Percentiles rank a stretch among this genome's conserved stretches.
Conservation (phyloP, 1,140 invertebrate genomes). For the Tetramorium parvispinum region DNA sequence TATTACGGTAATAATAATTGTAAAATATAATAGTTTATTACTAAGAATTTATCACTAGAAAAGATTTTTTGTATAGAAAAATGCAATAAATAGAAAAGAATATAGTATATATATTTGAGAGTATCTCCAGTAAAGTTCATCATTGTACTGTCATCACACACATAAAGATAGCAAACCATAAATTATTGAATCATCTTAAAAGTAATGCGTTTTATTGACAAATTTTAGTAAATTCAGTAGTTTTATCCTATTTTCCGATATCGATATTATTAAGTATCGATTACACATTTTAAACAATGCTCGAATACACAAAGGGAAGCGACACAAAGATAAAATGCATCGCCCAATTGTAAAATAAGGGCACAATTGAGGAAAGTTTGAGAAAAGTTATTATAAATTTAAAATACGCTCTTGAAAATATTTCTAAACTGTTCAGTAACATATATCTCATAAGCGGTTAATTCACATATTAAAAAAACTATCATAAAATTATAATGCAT, state of each 20-base stretch:
- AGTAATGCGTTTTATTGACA: background rate
- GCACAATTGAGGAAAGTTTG: background rate
- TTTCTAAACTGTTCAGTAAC: background rate
- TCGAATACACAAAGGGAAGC: background rate
- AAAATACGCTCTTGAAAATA: background rate
- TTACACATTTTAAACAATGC: background rate
- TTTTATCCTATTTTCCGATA: background rate
- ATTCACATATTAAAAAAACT: background rate
- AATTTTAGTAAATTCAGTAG: background rate
- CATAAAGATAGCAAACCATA: background rate
- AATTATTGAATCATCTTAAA: background rate
- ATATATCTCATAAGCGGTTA: background rate
- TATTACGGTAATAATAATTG: background rate
- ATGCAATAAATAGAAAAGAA: background rate
- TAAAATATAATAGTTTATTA: background rate
- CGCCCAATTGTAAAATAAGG: background rate
- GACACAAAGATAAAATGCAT: background rate
- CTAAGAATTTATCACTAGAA: background rate
- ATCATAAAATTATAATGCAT: background rate
- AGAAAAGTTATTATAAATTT: background rate
- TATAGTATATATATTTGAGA: background rate
- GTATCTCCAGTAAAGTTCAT: background rate
- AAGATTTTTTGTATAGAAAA: background rate
- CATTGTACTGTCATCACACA: background rate
- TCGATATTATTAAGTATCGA: slow-evolving; percentile 12